Percentiles rank a stretch among this genome's conserved stretches.
These are phyloP conservation scores for Hylomyscus alleni DNA, from an alignment of 2,797 vertebrate species.

Conservation along the genomic window DNA sequence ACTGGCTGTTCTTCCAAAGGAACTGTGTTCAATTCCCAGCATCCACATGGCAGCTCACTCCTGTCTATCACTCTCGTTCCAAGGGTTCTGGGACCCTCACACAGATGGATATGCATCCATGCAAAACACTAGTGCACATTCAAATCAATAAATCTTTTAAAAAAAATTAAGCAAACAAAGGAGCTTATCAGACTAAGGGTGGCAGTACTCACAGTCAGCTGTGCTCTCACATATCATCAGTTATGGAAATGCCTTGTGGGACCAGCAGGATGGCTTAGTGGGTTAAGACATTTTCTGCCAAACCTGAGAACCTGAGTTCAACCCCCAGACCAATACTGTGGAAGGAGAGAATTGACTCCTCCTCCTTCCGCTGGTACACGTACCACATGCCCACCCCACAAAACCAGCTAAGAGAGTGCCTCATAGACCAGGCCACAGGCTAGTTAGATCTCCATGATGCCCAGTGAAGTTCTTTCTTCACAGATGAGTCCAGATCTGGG, in stretches of 20 bases:
- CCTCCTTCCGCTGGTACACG: neutral
- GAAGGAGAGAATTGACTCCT: neutral
- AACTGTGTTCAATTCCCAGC: neutral
- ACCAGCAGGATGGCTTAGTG: neutral
- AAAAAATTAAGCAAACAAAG: neutral
- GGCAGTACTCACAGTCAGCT: no score
- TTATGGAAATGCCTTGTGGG: neutral
- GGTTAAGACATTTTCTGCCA: neutral
- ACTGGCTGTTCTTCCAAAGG: neutral
- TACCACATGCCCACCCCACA: no score
- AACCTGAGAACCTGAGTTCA: neutral
- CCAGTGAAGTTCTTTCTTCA: neutral
- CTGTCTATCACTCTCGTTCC: neutral
- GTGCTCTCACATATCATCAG: neutral
- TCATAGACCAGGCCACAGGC: neutral
- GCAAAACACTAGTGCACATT: neutral
- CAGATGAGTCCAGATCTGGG: neutral
- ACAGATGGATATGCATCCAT: neutral
- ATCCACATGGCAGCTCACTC: neutral
- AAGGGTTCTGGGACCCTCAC: neutral
- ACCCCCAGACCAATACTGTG: neutral
- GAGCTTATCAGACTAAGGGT: neutral
- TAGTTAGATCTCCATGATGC: neutral
- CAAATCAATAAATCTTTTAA: neutral
- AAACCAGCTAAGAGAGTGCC: neutral